These are phyloP conservation scores for Crotalus adamanteus DNA, from an alignment of 2,797 vertebrate species.

Conservation along the genomic window DNA sequence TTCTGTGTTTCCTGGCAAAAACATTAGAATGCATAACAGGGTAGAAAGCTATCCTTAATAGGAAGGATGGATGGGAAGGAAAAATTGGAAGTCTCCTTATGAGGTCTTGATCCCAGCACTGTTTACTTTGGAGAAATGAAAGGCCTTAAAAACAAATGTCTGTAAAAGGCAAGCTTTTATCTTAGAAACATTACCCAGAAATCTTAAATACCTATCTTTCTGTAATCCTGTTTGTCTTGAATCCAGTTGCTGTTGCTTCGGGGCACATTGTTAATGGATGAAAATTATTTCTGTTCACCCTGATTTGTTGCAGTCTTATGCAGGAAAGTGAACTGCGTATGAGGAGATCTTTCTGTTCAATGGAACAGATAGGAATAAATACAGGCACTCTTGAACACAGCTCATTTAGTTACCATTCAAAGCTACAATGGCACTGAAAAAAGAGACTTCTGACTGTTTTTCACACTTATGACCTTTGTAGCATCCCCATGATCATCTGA, in stretches of 20 bases:
- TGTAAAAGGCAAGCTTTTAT: not conserved
- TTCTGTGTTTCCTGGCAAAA: conserved; percentile 19
- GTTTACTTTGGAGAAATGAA: conserved; percentile 5
- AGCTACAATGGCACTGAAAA: too few relatives aligned
- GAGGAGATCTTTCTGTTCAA: not conserved
- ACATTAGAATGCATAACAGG: conserved; percentile 21
- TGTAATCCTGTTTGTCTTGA: not conserved
- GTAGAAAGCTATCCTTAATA: conserved; percentile 27
- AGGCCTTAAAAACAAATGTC: not conserved
- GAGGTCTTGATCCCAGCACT: not conserved
- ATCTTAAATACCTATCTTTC: not conserved
- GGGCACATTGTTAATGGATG: not conserved
- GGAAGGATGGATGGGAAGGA: not conserved
- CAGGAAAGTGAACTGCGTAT: not conserved
- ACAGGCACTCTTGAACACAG: too few relatives aligned
- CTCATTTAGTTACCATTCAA: too few relatives aligned
- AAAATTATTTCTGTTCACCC: not conserved
- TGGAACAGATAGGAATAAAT: not conserved
- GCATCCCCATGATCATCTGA: too few relatives aligned
- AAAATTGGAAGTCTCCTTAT: conserved; percentile 15
- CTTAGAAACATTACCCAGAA: conserved; percentile 3
- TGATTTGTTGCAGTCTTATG: not conserved
- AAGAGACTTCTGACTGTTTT: too few relatives aligned
- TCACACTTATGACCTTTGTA: too few relatives aligned
- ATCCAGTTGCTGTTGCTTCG: not conserved